Evolutionary conservation across 2,797 vertebrate species (phyloP).

Genomic region (Hirundo rustica): DNA sequence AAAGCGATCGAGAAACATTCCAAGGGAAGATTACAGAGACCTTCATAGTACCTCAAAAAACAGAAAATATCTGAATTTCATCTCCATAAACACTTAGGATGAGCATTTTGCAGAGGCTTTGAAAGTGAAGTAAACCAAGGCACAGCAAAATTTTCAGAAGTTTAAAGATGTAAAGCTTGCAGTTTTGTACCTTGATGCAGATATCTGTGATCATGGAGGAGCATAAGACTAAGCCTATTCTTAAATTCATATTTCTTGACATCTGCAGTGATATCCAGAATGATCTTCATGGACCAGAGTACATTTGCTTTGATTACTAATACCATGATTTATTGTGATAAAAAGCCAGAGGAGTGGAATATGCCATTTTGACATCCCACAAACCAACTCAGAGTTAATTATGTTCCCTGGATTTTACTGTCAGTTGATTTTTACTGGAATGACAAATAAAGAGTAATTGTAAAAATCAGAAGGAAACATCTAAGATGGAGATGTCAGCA

Average conservation of each 20-base stretch:
- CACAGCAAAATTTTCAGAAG: not conserved
- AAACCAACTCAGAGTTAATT: not conserved
- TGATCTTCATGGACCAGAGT: not conserved
- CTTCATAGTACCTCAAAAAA: not conserved
- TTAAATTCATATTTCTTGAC: not conserved
- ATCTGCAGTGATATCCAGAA: not conserved
- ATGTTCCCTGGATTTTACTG: conserved; percentile 3
- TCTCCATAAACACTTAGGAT: not conserved
- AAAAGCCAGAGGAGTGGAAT: not conserved
- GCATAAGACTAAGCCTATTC: not conserved
- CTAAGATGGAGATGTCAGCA: conserved; percentile 11
- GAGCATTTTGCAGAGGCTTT: not conserved
- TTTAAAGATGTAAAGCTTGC: not conserved
- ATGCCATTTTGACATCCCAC: not conserved
- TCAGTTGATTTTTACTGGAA: conserved; percentile 45
- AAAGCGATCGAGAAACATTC: not conserved
- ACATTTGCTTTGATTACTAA: not conserved
- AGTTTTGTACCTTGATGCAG: not conserved
- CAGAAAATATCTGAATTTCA: not conserved
- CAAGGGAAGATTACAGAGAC: not conserved
- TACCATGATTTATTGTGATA: not conserved
- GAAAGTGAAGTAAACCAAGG: not conserved
- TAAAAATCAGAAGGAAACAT: conserved; percentile 25
- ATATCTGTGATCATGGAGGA: not conserved
- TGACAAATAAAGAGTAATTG: conserved; percentile 26